Evolutionary conservation across 2,888 invertebrate species (phyloP).

Genomic region (Podabrus alpinus): DNA sequence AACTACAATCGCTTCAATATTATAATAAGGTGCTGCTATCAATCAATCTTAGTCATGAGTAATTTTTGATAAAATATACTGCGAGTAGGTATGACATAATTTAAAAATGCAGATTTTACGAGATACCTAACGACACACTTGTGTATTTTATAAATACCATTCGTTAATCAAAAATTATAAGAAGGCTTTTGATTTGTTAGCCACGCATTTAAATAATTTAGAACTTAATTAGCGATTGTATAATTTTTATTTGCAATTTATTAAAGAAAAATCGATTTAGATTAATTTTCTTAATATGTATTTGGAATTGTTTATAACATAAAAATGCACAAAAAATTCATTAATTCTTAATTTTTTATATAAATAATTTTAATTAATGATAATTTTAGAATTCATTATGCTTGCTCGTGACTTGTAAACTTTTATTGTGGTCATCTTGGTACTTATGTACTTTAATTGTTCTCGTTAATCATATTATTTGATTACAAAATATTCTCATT

Average conservation of each 20-base stretch:
- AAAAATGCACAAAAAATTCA: background rate
- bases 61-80: conserved; percentile 3
- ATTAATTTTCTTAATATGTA: background rate
- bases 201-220: background rate
- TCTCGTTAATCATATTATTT: background rate
- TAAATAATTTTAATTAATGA: background rate
- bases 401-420: background rate
- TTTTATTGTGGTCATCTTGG: background rate
- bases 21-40: background rate
- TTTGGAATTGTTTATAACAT: background rate
- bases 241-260: background rate
- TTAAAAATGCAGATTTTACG: background rate
- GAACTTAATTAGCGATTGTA: background rate
- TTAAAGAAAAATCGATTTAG: background rate
- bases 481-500: background rate
- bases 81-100: background rate
- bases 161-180: background rate
- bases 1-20: background rate
- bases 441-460: background rate
- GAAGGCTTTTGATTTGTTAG: background rate
- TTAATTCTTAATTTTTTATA: background rate
- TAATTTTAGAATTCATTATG: background rate
- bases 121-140: background rate
- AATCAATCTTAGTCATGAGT: background rate
- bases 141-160: background rate